phyloP scores from a whole-genome alignment of 2,113 vertebrate genomes.

The Nothobranchius kuhntae region DNA sequence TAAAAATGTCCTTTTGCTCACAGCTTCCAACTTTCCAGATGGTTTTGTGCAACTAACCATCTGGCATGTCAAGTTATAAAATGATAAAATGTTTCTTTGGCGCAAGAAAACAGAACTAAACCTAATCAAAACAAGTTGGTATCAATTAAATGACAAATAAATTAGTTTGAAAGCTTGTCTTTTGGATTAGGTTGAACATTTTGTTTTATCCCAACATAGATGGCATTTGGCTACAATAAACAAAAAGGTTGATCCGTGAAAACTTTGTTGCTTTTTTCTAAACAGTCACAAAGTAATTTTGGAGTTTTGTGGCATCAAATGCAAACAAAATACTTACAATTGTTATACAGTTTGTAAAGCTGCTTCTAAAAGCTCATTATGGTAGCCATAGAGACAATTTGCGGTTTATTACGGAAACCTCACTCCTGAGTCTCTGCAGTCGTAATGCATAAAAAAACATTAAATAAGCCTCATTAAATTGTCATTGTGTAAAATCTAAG shows the following conservation, averaged over 20 bases:
- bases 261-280: neutral
- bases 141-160: neutral
- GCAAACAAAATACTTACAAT: too few relatives aligned
- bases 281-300: too few relatives aligned
- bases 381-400: too few relatives aligned
- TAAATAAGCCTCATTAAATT: too few relatives aligned
- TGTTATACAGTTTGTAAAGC: too few relatives aligned
- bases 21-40: neutral
- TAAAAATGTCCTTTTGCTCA: neutral
- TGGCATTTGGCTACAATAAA: slow-evolving; percentile 11
- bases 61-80: neutral
- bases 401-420: too few relatives aligned
- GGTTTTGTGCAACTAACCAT: neutral
- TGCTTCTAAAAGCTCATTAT: too few relatives aligned
- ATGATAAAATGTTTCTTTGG: neutral
- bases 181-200: neutral
- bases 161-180: neutral
- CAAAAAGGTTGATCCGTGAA: slow-evolving; percentile 2
- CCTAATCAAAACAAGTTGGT: neutral
- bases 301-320: too few relatives aligned
- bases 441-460: too few relatives aligned
- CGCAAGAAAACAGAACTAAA: neutral
- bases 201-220: slow-evolving; percentile 6
- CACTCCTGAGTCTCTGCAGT: too few relatives aligned
- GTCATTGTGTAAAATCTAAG: too few relatives aligned